Evolutionary conservation across 2,888 invertebrate species (phyloP), one percentile per base, ranked within the genome.

Genomic region (Pammene aurita): DNA sequence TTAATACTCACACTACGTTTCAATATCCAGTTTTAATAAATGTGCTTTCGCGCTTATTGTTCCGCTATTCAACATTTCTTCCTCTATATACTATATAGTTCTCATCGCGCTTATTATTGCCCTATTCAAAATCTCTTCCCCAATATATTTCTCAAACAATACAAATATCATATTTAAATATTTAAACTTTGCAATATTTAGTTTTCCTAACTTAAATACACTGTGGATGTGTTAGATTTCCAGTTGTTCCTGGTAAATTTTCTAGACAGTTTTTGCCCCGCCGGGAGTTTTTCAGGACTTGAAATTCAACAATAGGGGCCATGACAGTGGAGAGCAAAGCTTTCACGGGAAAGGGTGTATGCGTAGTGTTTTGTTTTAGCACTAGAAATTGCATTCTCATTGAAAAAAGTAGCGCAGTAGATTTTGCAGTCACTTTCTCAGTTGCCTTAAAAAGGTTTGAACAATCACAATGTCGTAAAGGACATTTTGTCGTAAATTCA

Each of bases 241-340:
- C 56, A 34, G 14, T 48, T 62, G 13, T 62, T 62, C 56, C 26
- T 41, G 16, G 26, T 7, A 16, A 62, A 67, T 46, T 56, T n/a
- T 50, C 55, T 48, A 65, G 38, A 41, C 11, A 7, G 26, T 63
- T 52, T 44, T 7, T 50, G 41, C 10, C 44, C 18, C 18, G 35
- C 48, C 42, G 62, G 56, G 46, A 26, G 41, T 42, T 34, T 42
- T 50, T 57, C 14, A 52, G 62, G 48, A 62, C 67, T 57, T 57
- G 48, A 10, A 46, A 67, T 50, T 68, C 41, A 57, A 68, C 67
- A 68, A 68, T 63, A 63, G 63, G 34, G 56, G 57, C 42, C 50
- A 16, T 62, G 50, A 52, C 16, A 50, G 50, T 18, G 48, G 67
- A 62, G 67, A 56, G 61, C 14, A 52, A 68, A 38, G 57, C 67